Base-by-base conservation (phyloP, 2,797 vertebrate genomes). In the Falco columbarius region DNA sequence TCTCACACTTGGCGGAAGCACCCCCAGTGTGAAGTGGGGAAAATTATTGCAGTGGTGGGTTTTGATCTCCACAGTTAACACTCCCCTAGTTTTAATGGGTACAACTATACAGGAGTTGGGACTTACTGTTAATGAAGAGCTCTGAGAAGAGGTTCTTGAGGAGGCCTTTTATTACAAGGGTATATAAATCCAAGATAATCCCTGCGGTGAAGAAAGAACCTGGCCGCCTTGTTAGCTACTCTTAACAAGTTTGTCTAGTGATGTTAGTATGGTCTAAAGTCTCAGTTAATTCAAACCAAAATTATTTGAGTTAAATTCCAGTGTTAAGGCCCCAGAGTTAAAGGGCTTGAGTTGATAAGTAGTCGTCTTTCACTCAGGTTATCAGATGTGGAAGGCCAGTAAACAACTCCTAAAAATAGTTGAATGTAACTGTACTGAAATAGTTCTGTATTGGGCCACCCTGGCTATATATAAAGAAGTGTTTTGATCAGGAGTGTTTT, bases 391-490 rank as follows among this genome's bases (percentile, higher is more conserved):
- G 36, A 86, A 90, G 49, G 62, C 44, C 52, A 58, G 44, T 62
- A 86, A 94, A 70, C 47, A 58, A 24, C 62, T 67, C 47, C 52
- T 86, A 86, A 89, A 94, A 91, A 65, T 72, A 93, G 47, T 56
- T 61, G 38, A 24, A 38, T 83, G 5, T 32, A 84, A 16, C 66
- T 77, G 27, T 76, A 6, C 24, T 68, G 55, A 30, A 56, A 29
- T 10, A 71, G 42, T 23, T 2, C 2, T 54, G 55, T 86, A 12
- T 80, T 81, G 73, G 85, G 46, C 74, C 56, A 56, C 44, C 23
- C 18, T 70, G 67, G 62, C 46, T 93, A 2, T 55, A 12, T 68
- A n/a, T 58, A 27, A 76, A 80, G 20, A 71, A 55, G 8, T n/a
- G 51, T 58, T 62, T 34, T 42, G 32, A 65, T 58, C 9, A 36